phyloP scores from a whole-genome alignment of 2,113 vertebrate species.

The Anarrhichthys ocellatus region DNA sequence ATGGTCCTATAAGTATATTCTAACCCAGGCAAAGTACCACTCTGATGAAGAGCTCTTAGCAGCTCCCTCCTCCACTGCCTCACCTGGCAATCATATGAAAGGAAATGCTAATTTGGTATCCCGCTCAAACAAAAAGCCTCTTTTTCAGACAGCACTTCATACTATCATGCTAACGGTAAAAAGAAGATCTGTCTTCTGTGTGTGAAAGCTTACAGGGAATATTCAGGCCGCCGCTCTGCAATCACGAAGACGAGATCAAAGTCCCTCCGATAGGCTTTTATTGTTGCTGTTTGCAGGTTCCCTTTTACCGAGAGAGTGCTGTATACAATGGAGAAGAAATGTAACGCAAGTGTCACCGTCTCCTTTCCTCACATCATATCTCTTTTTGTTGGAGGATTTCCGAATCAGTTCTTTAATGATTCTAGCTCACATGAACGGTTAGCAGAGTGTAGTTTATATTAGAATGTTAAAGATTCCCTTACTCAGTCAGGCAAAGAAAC shows the following conservation, averaged over 20 bases:
- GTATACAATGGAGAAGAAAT: constrained; percentile 51
- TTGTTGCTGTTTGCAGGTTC: constrained; percentile 44
- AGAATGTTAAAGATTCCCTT: not conserved
- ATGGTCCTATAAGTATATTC: not conserved
- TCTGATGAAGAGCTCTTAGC: not conserved
- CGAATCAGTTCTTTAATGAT: constrained; percentile 35
- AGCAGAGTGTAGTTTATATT: constrained; percentile 16
- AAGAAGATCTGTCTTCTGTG: constrained; percentile 21
- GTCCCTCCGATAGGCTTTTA: constrained; percentile 37
- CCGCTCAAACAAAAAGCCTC: constrained; percentile 24
- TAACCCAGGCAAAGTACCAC: not conserved
- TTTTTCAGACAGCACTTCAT: constrained; percentile 37
- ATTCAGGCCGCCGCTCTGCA: constrained; percentile 39
- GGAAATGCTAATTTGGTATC: constrained; percentile 57
- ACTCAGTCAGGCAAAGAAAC: constrained; percentile 39
- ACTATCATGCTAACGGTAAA: constrained; percentile 44
- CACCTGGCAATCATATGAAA: constrained; percentile 46
- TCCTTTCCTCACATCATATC: not conserved
- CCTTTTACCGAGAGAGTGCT: constrained; percentile 23
- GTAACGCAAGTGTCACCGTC: constrained; percentile 35
- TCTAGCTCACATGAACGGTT: not conserved
- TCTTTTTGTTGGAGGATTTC: constrained; percentile 7
- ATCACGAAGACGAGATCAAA: constrained; percentile 59
- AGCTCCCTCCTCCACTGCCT: constrained; percentile 8
- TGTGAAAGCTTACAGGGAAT: constrained; percentile 51